Evolutionary conservation across 2,888 invertebrate species (phyloP), one percentile per base, ranked within the genome.

Genomic region (Mythimna albipuncta): DNA sequence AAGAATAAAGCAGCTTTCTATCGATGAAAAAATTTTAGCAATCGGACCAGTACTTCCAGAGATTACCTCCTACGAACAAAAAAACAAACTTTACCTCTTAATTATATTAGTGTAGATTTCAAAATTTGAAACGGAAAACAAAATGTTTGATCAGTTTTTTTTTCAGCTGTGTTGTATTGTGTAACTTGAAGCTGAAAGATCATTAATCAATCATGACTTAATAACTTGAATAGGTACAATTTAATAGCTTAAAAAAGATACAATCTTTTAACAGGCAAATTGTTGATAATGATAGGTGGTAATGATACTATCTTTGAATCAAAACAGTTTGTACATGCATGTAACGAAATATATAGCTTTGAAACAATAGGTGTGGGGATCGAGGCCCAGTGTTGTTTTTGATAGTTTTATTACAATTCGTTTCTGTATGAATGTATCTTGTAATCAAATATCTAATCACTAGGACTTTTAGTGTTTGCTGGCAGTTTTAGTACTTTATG

Each of bases 281-380:
- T 26, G 54, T 61, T 47, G 10, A 38, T 69, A 77, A 58, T 73
- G 35, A 73, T 52, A 73, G 52, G 71, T 54, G 47, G 1, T 32
- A 32, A 26, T 47, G 58, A 41, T 50, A 21, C 4, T 77, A 71
- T 74, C 72, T 69, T 19, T 47, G 26, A n/a, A 71, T 59, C 26
- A 71, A 54, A 71, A 47, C 19, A 52, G 54, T 77, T 70, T 59
- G 32, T 26, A 52, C 52, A 35, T 47, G 26, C 0, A 47, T 47
- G 71, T 35, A 59, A 59, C 44, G 16, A 59, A 58, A 59, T 47
- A 47, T 47, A 47, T 70, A 11, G 44, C 72, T 75, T 55, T 16
- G 38, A 78, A 75, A 75, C 79, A 75, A 78, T 55, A 32, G 78
- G n/a, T 54, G 7, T 38, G n/a, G 13, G 5, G 13, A 21, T 38